phyloP scores from a whole-genome alignment of 2,888 invertebrate genomes.

The Drosophila mercatorum region DNA sequence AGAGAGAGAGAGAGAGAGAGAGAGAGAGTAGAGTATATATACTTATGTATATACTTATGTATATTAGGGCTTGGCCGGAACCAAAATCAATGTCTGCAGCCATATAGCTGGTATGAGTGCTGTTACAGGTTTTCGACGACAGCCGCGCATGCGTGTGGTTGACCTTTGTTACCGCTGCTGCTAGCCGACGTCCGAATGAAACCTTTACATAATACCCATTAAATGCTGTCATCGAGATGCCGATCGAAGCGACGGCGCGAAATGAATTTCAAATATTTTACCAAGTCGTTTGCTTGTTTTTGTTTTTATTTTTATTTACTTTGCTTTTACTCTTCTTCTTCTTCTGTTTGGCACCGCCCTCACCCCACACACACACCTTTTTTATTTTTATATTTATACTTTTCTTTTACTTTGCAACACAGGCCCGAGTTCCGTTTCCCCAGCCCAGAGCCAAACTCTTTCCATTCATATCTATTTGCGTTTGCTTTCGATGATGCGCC shows the following conservation, averaged over 20 bases:
- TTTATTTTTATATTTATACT: background rate
- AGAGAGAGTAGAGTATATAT: background rate
- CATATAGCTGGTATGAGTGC: constrained; percentile 17
- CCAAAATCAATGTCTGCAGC: constrained; percentile 48
- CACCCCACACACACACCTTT: background rate
- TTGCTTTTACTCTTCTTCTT: constrained; percentile 31
- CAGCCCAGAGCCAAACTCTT: background rate
- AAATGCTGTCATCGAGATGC: constrained; percentile 77
- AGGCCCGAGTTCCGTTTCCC: constrained; percentile 20
- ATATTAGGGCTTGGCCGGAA: constrained; percentile 70
- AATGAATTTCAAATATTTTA: constrained; percentile 76
- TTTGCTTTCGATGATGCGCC: constrained; percentile 13
- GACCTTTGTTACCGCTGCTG: constrained; percentile 26
- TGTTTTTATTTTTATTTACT: constrained; percentile 42
- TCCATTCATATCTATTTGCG: constrained; percentile 7
- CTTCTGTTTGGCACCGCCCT: constrained; percentile 1
- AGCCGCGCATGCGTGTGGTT: constrained; percentile 20
- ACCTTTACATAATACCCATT: constrained; percentile 71
- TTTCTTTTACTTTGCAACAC: constrained; percentile 5
- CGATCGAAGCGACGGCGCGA: constrained; percentile 57
- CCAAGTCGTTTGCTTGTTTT: constrained; percentile 58
- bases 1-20: constrained; percentile 1
- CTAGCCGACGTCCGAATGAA: constrained; percentile 24
- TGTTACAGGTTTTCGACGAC: constrained; percentile 20
- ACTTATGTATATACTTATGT: constrained; percentile 6